Conservation (phyloP, 2,888 invertebrate species). For the Eubasilissa splendida region DNA sequence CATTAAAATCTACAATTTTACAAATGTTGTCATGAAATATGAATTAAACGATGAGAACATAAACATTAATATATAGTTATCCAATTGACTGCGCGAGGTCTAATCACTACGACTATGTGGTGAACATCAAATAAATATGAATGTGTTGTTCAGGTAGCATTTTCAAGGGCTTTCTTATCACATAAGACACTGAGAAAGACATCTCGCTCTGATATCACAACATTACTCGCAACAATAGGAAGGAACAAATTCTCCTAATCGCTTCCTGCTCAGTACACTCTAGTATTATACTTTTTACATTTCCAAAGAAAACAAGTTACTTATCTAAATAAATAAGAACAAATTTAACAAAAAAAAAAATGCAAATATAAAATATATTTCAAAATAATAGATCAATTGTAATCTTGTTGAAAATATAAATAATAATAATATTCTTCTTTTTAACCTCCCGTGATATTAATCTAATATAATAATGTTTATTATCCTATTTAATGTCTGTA, state of each 20-base stretch:
- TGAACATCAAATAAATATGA: not conserved
- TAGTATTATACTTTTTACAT: constrained; percentile 16
- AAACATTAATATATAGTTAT: constrained; percentile 10
- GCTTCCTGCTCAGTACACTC: not conserved
- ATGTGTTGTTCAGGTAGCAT: constrained; percentile 52
- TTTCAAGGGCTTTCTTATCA: constrained; percentile 53
- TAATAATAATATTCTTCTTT: constrained; percentile 14
- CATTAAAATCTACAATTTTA: constrained; percentile 34
- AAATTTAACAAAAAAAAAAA: constrained; percentile 28
- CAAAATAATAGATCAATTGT: constrained; percentile 7
- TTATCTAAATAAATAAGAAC: constrained; percentile 36
- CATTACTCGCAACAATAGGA: constrained; percentile 9
- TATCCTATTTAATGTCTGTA: constrained; percentile 47
- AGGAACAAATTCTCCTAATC: constrained; percentile 17
- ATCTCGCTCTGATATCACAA: constrained; percentile 37
- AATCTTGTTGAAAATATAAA: constrained; percentile 25
- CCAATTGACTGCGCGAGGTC: constrained; percentile 18
- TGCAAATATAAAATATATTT: constrained; percentile 29
- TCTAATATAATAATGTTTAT: constrained; percentile 27
- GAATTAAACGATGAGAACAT: constrained; percentile 40
- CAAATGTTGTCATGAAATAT: constrained; percentile 45
- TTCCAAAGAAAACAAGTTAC: constrained; percentile 12
- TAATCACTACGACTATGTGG: constrained; percentile 2
- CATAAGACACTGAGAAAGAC: constrained; percentile 52
- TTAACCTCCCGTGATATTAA: constrained; percentile 25